Evolutionary conservation across 2,113 vertebrate species (phyloP), one percentile per base, ranked within the genome.

Genomic region (Clarias batrachus): DNA sequence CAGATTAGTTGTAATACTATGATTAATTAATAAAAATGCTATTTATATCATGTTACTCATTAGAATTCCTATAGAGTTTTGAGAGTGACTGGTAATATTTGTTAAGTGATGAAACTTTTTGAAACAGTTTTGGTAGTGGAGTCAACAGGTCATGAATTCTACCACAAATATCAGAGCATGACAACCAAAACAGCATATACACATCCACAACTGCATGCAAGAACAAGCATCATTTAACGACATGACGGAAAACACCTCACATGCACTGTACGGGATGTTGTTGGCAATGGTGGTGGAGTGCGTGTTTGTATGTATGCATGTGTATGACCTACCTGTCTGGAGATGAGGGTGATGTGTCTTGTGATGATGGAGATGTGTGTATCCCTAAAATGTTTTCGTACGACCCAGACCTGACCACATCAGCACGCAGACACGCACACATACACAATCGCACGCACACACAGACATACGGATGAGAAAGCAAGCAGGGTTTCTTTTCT

Each of bases 271-370:
- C 76, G 33, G 3, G 13, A 21, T 33, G 56, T 27, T 79, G 21
- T 41, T 66, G 48, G 62, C 73, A 79, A 52, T 80, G n/a, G 3
- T 78, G 66, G 71, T 80, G 79, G 48, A 48, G 48, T 66, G 52
- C 41, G 79, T 41, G 65, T 54, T 23, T 87, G 81, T 74, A 66
- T 65, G 65, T 14, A 65, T 57, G 52, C 21, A 30, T 71, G 70
- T 57, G 37, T n/a, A 30, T 71, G 85, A 81, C 76, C 11, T 88
- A 97, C 97, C 97, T 97, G 97, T 94, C 97, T 88, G 96, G 95
- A 86, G 97, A 97, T 33, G 96, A 95, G 92, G 94, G 95, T 7
- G 93, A 96, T 79, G 88, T 87, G 88, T 90, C 89, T 83, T 95
- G 93, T 91, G 95, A 94, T 80, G 93, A 94, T 82, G 95, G 92